Conservation (phyloP, 2,113 vertebrate genomes). For the Tautogolabrus adspersus region DNA sequence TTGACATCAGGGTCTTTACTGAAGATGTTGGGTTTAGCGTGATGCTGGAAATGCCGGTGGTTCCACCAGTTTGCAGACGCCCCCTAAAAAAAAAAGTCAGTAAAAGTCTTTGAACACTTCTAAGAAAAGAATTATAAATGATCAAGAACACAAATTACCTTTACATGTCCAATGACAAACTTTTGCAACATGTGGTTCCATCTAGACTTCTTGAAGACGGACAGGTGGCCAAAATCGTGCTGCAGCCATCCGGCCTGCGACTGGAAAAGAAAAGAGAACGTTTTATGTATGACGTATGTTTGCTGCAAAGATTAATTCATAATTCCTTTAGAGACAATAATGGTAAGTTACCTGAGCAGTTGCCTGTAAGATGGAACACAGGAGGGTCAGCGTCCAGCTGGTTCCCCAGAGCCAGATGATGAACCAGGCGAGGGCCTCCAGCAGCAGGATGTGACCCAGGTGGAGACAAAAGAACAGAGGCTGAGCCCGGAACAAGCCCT, state of each 20-base stretch:
- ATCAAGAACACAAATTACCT: slow-evolving; percentile 76
- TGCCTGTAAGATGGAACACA: slow-evolving; percentile 85
- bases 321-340: not conserved
- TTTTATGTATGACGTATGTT: not conserved
- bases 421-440: slow-evolving; percentile 89
- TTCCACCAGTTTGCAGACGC: slow-evolving; percentile 98
- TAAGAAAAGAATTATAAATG: not conserved
- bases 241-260: slow-evolving; percentile 95
- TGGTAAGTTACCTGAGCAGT: slow-evolving; percentile 87
- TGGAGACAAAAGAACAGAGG: slow-evolving; percentile 90
- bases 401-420: slow-evolving; percentile 87
- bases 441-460: slow-evolving; percentile 88
- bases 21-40: slow-evolving; percentile 95
- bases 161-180: slow-evolving; percentile 94
- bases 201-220: slow-evolving; percentile 90
- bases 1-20: slow-evolving; percentile 94
- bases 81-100: slow-evolving; percentile 81
- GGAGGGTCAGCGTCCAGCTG: slow-evolving; percentile 87
- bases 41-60: slow-evolving; percentile 96
- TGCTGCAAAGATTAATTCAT: not conserved
- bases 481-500: slow-evolving; percentile 86
- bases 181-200: slow-evolving; percentile 95
- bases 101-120: not conserved
- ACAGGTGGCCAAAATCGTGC: slow-evolving; percentile 96
- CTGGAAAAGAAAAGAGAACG: slow-evolving; percentile 69